Percentiles rank a stretch among this genome's conserved stretches.
These are phyloP conservation scores for Actenoides lindsayi DNA, from an alignment of 2,113 vertebrate genomes.

Conservation along the genomic window DNA sequence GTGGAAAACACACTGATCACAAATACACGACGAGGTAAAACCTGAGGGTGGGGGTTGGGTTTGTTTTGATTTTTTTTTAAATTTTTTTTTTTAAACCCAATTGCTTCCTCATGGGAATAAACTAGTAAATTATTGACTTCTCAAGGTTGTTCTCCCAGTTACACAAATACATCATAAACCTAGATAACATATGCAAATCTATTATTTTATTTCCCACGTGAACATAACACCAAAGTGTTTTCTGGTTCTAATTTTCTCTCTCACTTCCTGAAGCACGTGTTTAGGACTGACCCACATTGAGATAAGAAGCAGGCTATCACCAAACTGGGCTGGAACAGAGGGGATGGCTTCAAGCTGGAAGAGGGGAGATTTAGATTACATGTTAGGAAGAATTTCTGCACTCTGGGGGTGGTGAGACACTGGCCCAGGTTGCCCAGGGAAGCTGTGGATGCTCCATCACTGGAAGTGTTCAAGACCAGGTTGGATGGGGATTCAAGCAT, in stretches of 20 bases:
- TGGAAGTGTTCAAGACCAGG: no score
- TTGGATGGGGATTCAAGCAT: no score
- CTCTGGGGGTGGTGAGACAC: no score
- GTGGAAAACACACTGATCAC: neutral
- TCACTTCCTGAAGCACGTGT: neutral
- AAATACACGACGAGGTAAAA: neutral
- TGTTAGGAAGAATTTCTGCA: no score
- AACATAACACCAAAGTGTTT: neutral
- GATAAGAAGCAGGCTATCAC: neutral
- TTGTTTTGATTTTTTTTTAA: neutral
- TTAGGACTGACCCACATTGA: neutral
- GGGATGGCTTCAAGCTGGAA: no score
- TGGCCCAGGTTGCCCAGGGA: no score
- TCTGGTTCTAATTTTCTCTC: neutral
- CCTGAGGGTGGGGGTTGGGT: neutral
- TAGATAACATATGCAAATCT: neutral
- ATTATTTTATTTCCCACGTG: neutral
- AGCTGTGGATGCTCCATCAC: no score
- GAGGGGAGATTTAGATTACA: no score
- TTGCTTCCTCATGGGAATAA: constrained; percentile 3
- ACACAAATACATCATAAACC: constrained; percentile 14
- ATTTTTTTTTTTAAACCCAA: neutral
- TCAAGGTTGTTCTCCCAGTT: neutral
- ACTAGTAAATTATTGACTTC: constrained; percentile 22
- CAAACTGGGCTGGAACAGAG: neutral